phyloP scores from a whole-genome alignment of 2,113 vertebrate species.

The Phoenicopterus ruber region DNA sequence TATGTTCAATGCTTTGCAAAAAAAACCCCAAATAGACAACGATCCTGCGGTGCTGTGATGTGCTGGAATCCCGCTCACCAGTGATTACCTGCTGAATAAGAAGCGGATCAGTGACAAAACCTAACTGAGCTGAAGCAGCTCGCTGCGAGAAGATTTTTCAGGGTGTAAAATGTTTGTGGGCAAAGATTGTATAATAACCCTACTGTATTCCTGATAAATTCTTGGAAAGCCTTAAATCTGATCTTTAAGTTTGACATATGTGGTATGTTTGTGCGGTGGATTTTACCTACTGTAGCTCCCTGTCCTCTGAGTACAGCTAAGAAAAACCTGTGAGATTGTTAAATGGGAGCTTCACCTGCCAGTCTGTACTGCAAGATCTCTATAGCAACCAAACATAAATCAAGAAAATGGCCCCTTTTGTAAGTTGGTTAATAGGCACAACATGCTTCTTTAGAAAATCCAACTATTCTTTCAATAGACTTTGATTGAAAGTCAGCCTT shows the following conservation, averaged over 20 bases:
- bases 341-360: constrained; percentile 79
- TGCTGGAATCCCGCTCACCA: neutral
- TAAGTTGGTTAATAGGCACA: constrained; percentile 94
- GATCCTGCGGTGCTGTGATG: neutral
- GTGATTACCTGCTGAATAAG: constrained; percentile 33
- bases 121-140: neutral
- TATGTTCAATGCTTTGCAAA: neutral
- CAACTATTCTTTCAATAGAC: constrained; percentile 92
- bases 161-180: neutral
- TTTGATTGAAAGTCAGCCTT: constrained; percentile 92
- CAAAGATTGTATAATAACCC: constrained; percentile 15
- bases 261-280: constrained; percentile 32
- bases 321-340: constrained; percentile 75
- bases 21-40: neutral
- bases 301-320: constrained; percentile 67
- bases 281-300: constrained; percentile 48
- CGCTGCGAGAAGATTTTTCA: neutral
- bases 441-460: constrained; percentile 94
- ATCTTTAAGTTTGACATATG: constrained; percentile 37
- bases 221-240: constrained; percentile 16
- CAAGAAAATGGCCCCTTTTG: constrained; percentile 91
- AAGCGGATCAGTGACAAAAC: neutral
- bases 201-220: neutral
- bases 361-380: constrained; percentile 79
- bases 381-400: constrained; percentile 90